Evolutionary conservation across 1,140 invertebrate species (phyloP), one percentile per base, ranked within the genome.

Genomic region (Rhagoletis pomonella): DNA sequence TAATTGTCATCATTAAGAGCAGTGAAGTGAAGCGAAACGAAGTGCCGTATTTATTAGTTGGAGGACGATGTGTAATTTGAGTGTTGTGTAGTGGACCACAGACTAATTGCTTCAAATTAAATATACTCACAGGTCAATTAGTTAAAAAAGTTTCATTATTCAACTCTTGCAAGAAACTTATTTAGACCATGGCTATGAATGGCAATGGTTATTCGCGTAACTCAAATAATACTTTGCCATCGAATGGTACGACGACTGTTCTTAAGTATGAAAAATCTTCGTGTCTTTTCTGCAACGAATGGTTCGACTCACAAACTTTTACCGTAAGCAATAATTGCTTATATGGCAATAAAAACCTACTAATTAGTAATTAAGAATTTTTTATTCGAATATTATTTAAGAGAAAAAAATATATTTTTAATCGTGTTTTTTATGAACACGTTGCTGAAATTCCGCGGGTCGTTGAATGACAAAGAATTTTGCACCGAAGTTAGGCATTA

Each of bases 241-340:
- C 42, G 50, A 87, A 55, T 29, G 86, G 86, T 44, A 90, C 91
- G 5, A 92, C 90, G 14, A 92, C 91, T 14, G 90, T 92, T 55
- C 67, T 92, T 58, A 92, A 92, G 84, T 93, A 93, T 87, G 90
- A 93, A 86, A 93, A 93, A 86, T 94, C 93, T 17, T 90, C 94
- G 7, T 96, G 95, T 88, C 95, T 95, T 86, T 95, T 95, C 88
- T 96, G 95, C 90, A 95, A 94, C 86, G 95, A 95, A 47, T 91
- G 94, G 89, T 94, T 96, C 77, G 94, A 95, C 60, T 93, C 94
- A 84, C 94, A 94, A 64, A 94, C 94, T 19, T 90, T 95, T 73
- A 94, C 94, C 93, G 94, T 95, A 87, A 88, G 86, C 85, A 67
- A 39, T 42, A 39, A 19, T 3, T 19, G 42, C 12, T 62, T 62